Evolutionary conservation across 2,888 invertebrate species (phyloP), one percentile per base, ranked within the genome.

Genomic region (Tetragonula carbonaria): DNA sequence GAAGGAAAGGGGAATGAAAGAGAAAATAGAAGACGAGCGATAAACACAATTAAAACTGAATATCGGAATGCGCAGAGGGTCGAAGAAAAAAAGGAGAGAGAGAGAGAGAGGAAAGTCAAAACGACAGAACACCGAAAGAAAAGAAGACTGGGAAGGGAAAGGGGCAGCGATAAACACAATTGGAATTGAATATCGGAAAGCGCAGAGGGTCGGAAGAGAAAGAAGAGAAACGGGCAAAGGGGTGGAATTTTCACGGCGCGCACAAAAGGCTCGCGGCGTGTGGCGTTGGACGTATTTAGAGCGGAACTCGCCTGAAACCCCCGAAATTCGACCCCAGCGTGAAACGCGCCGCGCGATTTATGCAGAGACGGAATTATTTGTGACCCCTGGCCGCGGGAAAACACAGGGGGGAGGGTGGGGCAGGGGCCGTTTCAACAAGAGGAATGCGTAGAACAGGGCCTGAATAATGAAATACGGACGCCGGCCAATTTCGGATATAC

Each of bases 101-200:
- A 33, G 33, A 45, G 21, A 21, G 2, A 63, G 21, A 23, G 55
- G 8, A 4, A 2, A 51, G 18, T 4, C 67, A n/a, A 50, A 13
- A 16, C 18, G n/a, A 38, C 14, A 16, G 4, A 6, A 38, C 5
- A 38, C 5, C 4, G 38, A 38, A 38, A 38, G 63, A 73, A 78
- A 68, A 16, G n/a, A 53, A 4, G 4, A 73, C 71, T 16, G n/a
- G 23, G 53, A 14, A 8, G 3, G 63, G 68, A 80, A 67, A 16
- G n/a, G 57, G 2, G 3, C 77, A 66, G 68, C 78, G 86, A 86
- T 86, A 89, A 87, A 90, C 83, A 83, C 85, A 86, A 86, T 86
- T 79, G 86, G 75, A 86, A 84, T 88, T 85, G 88, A 90, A 89
- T 90, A 86, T 89, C 90, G 88, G 86, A 86, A 86, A 88, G 82